Percentiles rank a stretch among this genome's conserved stretches.
These are phyloP conservation scores for Parazoanthus atlanticus DNA, from an alignment of 92 coral and sea anemone genomes.

Conservation along the genomic window DNA sequence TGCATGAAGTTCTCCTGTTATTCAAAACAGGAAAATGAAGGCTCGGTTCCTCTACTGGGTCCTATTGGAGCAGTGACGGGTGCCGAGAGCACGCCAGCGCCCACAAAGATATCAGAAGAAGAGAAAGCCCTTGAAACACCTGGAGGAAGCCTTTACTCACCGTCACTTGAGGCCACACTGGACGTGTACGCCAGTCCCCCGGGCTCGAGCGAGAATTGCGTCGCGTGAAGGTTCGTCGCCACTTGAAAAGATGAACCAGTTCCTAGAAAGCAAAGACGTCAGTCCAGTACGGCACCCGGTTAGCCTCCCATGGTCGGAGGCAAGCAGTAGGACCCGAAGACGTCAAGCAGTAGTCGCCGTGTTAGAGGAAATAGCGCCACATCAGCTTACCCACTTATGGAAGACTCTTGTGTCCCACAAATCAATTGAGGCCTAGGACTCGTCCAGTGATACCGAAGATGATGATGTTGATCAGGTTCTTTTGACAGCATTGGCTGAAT, in stretches of 20 bases:
- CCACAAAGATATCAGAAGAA: constrained; percentile 46
- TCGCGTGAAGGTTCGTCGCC: constrained; percentile 51
- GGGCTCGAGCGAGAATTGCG: constrained; percentile 39
- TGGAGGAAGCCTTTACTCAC: constrained; percentile 49
- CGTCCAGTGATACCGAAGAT: constrained; percentile 52
- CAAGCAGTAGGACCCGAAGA: constrained; percentile 52
- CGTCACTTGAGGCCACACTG: constrained; percentile 51
- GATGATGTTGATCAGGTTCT: constrained; percentile 53
- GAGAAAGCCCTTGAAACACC: constrained; percentile 51
- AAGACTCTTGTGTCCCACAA: constrained; percentile 55
- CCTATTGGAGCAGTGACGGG: constrained; percentile 37
- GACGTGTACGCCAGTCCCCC: constrained; percentile 52
- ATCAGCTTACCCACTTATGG: constrained; percentile 44
- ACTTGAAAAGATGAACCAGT: constrained; percentile 57
- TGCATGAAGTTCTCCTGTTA: constrained; percentile 43
- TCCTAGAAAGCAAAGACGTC: constrained; percentile 56
- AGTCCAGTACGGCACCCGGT: constrained; percentile 58
- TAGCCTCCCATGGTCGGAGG: constrained; percentile 54
- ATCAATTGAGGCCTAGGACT: constrained; percentile 43
- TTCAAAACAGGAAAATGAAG: constrained; percentile 48
- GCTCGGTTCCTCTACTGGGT: constrained; percentile 24
- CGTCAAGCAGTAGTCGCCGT: constrained; percentile 64
- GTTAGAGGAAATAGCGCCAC: constrained; percentile 63
- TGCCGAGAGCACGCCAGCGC: constrained; percentile 41
- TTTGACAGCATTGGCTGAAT: constrained; percentile 58